These are phyloP conservation scores for Leptinotarsa lineolata DNA, from an alignment of 1,140 invertebrate genomes.

Conservation along the genomic window DNA sequence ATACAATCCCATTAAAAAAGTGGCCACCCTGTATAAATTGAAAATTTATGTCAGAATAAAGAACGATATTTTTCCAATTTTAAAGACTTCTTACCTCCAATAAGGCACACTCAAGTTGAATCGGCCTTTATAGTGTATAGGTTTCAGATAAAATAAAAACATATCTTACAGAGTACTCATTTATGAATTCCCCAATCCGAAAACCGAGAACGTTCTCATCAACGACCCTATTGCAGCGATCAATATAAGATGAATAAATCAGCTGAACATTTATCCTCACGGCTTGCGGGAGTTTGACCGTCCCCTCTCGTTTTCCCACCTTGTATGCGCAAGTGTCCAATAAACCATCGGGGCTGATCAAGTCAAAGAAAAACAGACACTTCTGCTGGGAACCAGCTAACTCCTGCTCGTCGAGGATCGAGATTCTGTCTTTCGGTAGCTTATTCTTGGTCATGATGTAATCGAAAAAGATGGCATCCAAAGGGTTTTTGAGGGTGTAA, in stretches of 20 bases:
- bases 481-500: slow-evolving; percentile 43
- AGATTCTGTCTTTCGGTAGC: slow-evolving; percentile 46
- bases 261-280: slow-evolving; percentile 25
- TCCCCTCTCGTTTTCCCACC: neutral
- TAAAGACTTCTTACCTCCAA: neutral
- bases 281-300: slow-evolving; percentile 7
- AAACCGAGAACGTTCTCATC: slow-evolving; percentile 43
- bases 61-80: neutral
- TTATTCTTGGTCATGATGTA: slow-evolving; percentile 55
- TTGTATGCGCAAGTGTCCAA: slow-evolving; percentile 21
- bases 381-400: neutral
- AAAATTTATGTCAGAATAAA: too few relatives aligned
- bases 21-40: too few relatives aligned
- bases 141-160: neutral
- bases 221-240: slow-evolving; percentile 39
- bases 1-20: too few relatives aligned
- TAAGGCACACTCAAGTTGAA: neutral
- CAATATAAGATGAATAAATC: slow-evolving; percentile 38
- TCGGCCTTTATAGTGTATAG: neutral
- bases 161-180: slow-evolving; percentile 41
- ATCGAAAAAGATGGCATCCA: slow-evolving; percentile 53
- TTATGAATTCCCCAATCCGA: slow-evolving; percentile 39
- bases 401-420: slow-evolving; percentile 49
- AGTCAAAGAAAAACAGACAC: slow-evolving; percentile 31
- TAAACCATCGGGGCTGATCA: slow-evolving; percentile 36